Conservation (phyloP, 1,140 invertebrate species). For the Lordiphosa mommai region DNA sequence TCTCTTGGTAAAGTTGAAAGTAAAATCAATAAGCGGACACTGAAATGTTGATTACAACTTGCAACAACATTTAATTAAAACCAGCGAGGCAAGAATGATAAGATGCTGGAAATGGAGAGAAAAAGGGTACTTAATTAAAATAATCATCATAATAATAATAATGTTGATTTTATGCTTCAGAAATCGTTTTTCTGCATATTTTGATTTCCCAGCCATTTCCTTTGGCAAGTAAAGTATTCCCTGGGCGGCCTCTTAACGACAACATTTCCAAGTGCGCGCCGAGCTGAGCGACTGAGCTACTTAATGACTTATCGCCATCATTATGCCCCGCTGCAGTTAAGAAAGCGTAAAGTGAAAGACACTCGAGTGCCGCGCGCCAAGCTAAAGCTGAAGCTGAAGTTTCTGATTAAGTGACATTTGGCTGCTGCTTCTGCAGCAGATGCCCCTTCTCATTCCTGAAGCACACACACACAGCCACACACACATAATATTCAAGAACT, state of each 20-base stretch:
- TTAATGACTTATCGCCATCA: slow-evolving; percentile 69
- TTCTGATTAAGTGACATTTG: background rate
- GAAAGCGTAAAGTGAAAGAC: slow-evolving; percentile 70
- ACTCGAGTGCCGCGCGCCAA: slow-evolving; percentile 22
- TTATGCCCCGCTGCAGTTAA: slow-evolving; percentile 61
- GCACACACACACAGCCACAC: too few relatives aligned
- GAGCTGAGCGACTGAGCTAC: slow-evolving; percentile 47
- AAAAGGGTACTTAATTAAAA: too few relatives aligned
- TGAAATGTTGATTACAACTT: slow-evolving; percentile 43
- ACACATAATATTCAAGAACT: slow-evolving; percentile 32
- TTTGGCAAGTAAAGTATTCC: slow-evolving; percentile 11
- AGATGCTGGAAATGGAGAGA: background rate
- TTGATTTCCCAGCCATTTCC: background rate
- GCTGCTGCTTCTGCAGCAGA: too few relatives aligned
- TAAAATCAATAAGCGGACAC: slow-evolving; percentile 39
- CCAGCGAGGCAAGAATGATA: slow-evolving; percentile 11
- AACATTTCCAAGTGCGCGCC: slow-evolving; percentile 32
- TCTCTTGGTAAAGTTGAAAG: slow-evolving; percentile 28
- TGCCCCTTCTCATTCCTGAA: too few relatives aligned
- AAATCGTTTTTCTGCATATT: too few relatives aligned
- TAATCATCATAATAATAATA: too few relatives aligned
- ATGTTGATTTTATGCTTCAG: too few relatives aligned
- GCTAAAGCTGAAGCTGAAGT: background rate
- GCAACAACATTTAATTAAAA: slow-evolving; percentile 52
- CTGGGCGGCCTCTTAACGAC: slow-evolving; percentile 20